phyloP scores from a whole-genome alignment of 2,888 invertebrate genomes.

The Dicranocentrus wangi region DNA sequence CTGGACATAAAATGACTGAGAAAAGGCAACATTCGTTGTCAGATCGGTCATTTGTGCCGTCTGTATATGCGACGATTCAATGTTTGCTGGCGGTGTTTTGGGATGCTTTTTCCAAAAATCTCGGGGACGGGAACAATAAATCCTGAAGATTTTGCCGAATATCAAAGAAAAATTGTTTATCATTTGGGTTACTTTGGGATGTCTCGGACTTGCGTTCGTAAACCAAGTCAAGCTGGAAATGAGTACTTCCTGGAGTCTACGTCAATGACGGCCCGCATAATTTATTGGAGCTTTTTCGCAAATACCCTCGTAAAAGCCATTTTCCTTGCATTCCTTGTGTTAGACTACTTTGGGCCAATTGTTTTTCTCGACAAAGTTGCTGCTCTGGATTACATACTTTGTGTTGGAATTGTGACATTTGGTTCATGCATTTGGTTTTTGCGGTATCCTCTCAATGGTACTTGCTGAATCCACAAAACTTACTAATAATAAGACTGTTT shows the following conservation, averaged over 20 bases:
- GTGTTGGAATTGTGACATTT: conserved; percentile 30
- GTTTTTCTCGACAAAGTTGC: conserved; percentile 50
- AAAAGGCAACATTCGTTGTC: no score
- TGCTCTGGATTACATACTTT: conserved; percentile 42
- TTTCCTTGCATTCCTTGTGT: conserved; percentile 24
- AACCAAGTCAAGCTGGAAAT: neutral
- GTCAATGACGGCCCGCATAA: neutral
- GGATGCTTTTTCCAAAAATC: no score
- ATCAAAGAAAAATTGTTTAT: conserved; percentile 23
- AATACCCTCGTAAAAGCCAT: conserved; percentile 28
- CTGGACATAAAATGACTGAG: no score
- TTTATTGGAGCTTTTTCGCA: conserved; percentile 22
- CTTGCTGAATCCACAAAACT: no score
- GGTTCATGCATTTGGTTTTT: conserved; percentile 31
- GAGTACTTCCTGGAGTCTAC: neutral
- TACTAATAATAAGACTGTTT: no score
- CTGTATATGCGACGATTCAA: no score
- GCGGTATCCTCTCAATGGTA: conserved; percentile 48
- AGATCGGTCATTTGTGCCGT: no score
- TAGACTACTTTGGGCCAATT: conserved; percentile 29
- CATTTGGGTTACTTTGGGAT: conserved; percentile 45
- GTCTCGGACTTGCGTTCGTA: conserved; percentile 13
- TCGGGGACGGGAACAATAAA: no score
- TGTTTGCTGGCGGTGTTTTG: no score
- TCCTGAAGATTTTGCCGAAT: conserved; percentile 42